phyloP scores from a whole-genome alignment of 2,113 vertebrate species.

The Labeo rohita region DNA sequence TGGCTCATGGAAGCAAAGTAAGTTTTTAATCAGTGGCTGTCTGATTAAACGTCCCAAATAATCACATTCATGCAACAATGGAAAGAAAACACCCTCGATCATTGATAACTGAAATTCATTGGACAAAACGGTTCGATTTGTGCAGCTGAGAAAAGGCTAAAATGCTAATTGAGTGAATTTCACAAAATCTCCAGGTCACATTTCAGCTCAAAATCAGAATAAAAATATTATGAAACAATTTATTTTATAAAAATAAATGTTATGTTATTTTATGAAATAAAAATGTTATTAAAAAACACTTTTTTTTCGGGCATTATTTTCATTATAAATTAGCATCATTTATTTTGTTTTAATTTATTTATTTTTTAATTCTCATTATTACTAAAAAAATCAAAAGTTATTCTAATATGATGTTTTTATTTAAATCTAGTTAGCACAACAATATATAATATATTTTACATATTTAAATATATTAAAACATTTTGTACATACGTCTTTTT shows the following conservation, averaged over 20 bases:
- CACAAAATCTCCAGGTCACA: not conserved
- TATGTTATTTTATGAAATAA: too few species aligned
- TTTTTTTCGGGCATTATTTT: not conserved
- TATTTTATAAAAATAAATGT: too few species aligned
- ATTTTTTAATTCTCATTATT: not conserved
- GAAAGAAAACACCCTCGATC: constrained; percentile 78
- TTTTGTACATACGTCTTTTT: too few species aligned
- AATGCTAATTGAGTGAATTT: not conserved
- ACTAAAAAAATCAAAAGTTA: not conserved
- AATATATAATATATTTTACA: not conserved
- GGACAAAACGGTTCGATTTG: constrained; percentile 27
- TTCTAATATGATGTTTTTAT: not conserved
- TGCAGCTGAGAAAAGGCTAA: not conserved
- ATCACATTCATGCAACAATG: constrained; percentile 83
- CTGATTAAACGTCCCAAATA: constrained; percentile 80
- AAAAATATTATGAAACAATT: not conserved
- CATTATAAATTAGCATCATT: not conserved
- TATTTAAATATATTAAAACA: not conserved
- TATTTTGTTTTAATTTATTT: not conserved
- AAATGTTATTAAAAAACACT: not conserved
- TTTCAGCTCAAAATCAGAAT: not conserved
- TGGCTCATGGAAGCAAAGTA: constrained; percentile 77
- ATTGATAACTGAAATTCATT: constrained; percentile 82
- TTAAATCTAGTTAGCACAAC: not conserved
- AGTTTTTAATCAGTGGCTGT: constrained; percentile 79